phyloP scores from a whole-genome alignment of 2,888 invertebrate genomes.

The Metallyticus violacea region DNA sequence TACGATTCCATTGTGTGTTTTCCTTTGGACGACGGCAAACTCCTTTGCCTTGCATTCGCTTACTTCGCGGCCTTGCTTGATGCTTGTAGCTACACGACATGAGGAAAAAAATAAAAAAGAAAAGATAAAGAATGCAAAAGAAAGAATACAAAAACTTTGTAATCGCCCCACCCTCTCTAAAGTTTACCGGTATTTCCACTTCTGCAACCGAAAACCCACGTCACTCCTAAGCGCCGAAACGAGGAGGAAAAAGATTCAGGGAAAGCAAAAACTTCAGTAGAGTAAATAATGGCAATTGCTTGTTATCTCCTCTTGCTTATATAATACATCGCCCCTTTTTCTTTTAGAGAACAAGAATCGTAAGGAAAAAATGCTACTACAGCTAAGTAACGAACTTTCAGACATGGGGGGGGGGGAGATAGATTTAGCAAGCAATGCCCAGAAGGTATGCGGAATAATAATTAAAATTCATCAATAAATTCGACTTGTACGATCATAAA shows the following conservation, averaged over 20 bases:
- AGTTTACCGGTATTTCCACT: background rate
- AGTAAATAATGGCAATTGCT: background rate
- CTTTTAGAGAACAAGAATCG: no score
- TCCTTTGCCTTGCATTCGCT: slow-evolving; percentile 1
- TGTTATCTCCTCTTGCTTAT: background rate
- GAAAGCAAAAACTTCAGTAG: background rate
- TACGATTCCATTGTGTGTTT: slow-evolving; percentile 25
- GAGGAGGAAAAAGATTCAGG: background rate
- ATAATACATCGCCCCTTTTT: no score
- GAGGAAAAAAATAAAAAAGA: background rate
- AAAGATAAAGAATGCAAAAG: slow-evolving; percentile 23
- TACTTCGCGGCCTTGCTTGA: background rate
- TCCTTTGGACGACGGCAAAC: slow-evolving; percentile 2
- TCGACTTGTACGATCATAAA: no score
- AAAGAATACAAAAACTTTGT: slow-evolving; percentile 15
- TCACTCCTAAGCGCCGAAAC: background rate
- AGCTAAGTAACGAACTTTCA: no score
- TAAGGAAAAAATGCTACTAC: no score
- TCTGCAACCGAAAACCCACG: background rate
- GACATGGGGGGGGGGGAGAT: no score
- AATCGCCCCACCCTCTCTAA: background rate
- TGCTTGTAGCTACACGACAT: background rate
- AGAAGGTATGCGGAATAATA: no score
- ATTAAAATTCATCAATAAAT: no score
- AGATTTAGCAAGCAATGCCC: no score